phyloP scores from a whole-genome alignment of 1,140 invertebrate species.

The Hylaeus anthracinus region DNA sequence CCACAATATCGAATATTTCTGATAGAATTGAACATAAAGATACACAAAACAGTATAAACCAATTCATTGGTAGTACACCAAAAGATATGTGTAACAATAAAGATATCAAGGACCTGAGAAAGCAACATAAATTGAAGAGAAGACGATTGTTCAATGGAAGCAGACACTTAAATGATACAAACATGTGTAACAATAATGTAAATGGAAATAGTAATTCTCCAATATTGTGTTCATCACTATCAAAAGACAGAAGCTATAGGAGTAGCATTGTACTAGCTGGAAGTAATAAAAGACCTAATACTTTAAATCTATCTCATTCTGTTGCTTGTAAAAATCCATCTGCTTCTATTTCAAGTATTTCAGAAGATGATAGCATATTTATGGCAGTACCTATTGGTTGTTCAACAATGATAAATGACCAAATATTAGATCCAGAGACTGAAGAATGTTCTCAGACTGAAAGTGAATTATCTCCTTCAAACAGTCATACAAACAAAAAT shows the following conservation, averaged over 20 bases:
- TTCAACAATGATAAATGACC: constrained; percentile 66
- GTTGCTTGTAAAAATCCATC: neutral
- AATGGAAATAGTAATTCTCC: neutral
- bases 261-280: constrained; percentile 47
- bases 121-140: constrained; percentile 20
- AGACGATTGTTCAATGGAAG: constrained; percentile 50
- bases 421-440: neutral
- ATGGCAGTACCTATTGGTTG: constrained; percentile 56
- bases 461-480: neutral
- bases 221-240: no score
- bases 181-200: constrained; percentile 4
- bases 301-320: neutral
- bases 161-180: neutral
- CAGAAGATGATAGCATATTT: constrained; percentile 27
- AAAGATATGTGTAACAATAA: neutral
- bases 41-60: neutral
- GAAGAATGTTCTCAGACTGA: neutral
- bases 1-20: neutral
- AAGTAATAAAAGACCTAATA: constrained; percentile 25
- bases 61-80: constrained; percentile 5
- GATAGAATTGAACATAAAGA: neutral
- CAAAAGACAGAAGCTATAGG: neutral
- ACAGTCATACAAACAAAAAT: constrained; percentile 12
- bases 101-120: neutral
- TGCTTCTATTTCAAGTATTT: constrained; percentile 1